Evolutionary conservation across 2,888 invertebrate species (phyloP).

Genomic region (Xestia sexstrigata): DNA sequence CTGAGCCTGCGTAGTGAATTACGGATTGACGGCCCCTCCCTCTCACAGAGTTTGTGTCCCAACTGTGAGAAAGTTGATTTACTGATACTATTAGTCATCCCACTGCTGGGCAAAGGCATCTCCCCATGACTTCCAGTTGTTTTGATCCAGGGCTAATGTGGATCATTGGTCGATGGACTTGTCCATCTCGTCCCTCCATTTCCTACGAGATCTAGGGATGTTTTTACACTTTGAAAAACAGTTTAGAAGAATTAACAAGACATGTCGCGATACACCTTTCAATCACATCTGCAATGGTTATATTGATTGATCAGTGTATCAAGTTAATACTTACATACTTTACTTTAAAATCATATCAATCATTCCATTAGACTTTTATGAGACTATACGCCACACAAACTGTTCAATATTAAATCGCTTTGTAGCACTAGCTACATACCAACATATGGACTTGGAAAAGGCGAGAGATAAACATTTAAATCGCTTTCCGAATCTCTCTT

Average conservation of each 20-base stretch:
- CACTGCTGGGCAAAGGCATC: too few species aligned
- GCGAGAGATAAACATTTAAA: conserved; percentile 21
- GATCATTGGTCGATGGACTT: too few species aligned
- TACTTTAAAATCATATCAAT: conserved; percentile 43
- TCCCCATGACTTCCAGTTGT: too few species aligned
- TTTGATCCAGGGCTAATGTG: too few species aligned
- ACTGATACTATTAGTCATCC: too few species aligned
- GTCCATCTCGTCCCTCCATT: too few species aligned
- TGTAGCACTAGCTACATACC: background rate
- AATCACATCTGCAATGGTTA: conserved; percentile 5
- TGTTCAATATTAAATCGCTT: conserved; percentile 10
- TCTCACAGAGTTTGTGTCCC: background rate
- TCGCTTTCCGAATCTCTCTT: conserved; percentile 41
- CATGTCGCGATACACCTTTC: background rate
- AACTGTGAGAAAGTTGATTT: background rate
- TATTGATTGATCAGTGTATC: conserved; percentile 20
- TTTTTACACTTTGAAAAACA: background rate
- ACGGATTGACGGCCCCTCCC: background rate
- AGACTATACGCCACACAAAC: conserved; percentile 9
- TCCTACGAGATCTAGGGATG: background rate
- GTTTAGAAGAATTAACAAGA: background rate
- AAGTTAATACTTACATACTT: conserved; percentile 12
- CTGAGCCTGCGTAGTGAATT: too few species aligned
- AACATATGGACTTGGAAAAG: conserved; percentile 17
- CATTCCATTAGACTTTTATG: conserved; percentile 19